Evolutionary conservation across 1,140 invertebrate species (phyloP), one percentile per base, ranked within the genome.

Genomic region (Anastatus disparis): DNA sequence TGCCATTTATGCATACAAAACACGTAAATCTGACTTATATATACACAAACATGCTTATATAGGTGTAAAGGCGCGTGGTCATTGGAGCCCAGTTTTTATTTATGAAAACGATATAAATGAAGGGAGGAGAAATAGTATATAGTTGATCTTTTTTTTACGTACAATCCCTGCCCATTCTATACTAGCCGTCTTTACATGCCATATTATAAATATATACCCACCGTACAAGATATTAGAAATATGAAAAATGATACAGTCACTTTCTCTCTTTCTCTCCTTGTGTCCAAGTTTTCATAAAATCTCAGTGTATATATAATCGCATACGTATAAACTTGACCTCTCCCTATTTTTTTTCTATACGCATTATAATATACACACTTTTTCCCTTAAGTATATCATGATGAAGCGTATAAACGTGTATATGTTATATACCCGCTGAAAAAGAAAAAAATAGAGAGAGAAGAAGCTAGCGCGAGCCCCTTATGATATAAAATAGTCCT

Each of bases 351-450:
- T 2, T 62, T 20, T 50, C 22, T 35, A 35, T 35, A 35, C 10
- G 31, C 31, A 10, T 35, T n/a, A 56, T 64, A 63, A 63, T 29
- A 24, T 31, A 31, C 48, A 27, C 29, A 24, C 22, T 63, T 72
- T 61, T 46, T 59, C 29, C 66, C 53, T 74, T 70, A 74, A 70
- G 62, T 73, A 69, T 70, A 46, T 70, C 67, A 74, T 79, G 78
- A 81, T 76, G 70, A 78, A 71, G 72, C 70, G 70, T 70, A 76
- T 73, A 77, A 75, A 76, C 48, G 69, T n/a, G n/a, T n/a, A n/a
- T n/a, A n/a, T n/a, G n/a, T n/a, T n/a, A n/a, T n/a, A n/a, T n/a
- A 63, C 50, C 71, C 62, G 44, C 42, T 44, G 31, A 22, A n/a
- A 42, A 17, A 46, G 40, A 42, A 69, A 53, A 50, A 27, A 22